Percentiles rank a stretch among this genome's conserved stretches.
Conservation (phyloP, 2,888 invertebrate species). For the Xanthostigma xanthostigma region DNA sequence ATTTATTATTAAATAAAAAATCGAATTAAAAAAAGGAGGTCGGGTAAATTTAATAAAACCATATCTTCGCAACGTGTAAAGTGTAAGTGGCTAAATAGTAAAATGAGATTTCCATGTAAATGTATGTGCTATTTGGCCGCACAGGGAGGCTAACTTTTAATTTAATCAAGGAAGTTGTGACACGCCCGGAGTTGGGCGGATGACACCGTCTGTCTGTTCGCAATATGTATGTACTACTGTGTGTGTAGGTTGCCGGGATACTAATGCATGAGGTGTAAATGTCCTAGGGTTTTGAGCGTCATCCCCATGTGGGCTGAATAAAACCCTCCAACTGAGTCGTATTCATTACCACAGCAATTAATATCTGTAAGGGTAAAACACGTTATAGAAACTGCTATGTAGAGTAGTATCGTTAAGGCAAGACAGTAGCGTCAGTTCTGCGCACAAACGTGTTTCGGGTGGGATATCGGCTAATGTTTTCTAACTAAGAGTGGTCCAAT, state of each 20-base stretch:
- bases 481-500: no score
- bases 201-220: not conserved
- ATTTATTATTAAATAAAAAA: no score
- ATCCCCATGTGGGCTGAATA: conserved; percentile 1
- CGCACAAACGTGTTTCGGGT: no score
- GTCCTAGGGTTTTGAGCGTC: conserved; percentile 19
- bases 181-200: not conserved
- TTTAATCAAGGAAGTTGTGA: conserved; percentile 33
- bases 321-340: not conserved
- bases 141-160: conserved; percentile 29
- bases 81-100: conserved; percentile 26
- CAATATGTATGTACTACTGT: not conserved
- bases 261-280: conserved; percentile 30
- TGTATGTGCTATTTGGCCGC: conserved; percentile 6
- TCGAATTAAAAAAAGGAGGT: no score
- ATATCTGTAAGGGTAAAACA: conserved; percentile 15
- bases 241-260: conserved; percentile 16
- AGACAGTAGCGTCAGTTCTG: no score
- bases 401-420: no score
- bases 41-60: no score
- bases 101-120: conserved; percentile 29
- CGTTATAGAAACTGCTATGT: no score
- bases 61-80: no score
- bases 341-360: conserved; percentile 19
- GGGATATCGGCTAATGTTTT: no score